phyloP scores from a whole-genome alignment of 1,140 invertebrate genomes.

The Bombus ignitus region DNA sequence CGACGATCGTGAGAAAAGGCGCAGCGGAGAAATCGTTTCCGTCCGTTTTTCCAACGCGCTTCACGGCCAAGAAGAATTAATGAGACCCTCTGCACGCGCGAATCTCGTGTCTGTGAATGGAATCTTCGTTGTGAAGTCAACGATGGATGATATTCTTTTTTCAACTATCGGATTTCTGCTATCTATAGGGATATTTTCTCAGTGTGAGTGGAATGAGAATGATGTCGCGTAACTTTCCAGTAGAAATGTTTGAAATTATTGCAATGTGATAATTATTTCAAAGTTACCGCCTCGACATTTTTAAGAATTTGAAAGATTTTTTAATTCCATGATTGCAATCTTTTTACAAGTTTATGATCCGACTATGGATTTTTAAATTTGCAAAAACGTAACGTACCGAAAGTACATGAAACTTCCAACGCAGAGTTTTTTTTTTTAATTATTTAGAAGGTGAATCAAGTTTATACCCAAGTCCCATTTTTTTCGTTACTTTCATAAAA shows the following conservation, averaged over 20 bases:
- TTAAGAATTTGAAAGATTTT: not conserved
- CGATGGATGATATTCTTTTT: not conserved
- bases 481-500: not conserved
- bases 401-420: no score
- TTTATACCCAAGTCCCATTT: no score
- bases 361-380: no score
- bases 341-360: no score
- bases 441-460: no score
- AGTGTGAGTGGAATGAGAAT: not conserved
- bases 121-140: not conserved
- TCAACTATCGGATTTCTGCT: not conserved
- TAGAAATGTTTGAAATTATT: no score
- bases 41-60: conserved; percentile 11
- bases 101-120: not conserved
- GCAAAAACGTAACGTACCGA: no score
- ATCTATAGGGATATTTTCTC: not conserved
- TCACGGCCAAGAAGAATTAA: conserved; percentile 27
- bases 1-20: conserved; percentile 31
- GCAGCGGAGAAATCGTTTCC: conserved; percentile 33
- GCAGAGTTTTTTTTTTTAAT: no score
- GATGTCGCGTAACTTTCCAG: not conserved
- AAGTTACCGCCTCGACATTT: no score
- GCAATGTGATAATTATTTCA: no score
- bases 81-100: not conserved
- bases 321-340: not conserved